Evolutionary conservation across 2,797 vertebrate genomes (phyloP), one percentile per base, ranked within the genome.

Genomic region (Lacerta viridis): DNA sequence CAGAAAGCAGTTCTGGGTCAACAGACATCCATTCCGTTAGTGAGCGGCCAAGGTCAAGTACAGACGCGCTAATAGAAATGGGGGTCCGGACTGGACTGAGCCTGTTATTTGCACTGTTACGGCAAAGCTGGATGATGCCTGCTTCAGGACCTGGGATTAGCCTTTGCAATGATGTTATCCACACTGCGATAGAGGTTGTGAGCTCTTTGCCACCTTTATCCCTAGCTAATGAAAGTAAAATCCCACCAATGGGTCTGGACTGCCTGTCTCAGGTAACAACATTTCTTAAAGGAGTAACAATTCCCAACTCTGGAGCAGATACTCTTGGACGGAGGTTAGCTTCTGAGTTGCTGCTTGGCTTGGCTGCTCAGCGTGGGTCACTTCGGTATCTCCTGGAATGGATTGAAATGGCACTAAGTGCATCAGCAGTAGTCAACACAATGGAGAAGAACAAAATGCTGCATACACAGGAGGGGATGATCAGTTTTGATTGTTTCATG

Each of bases 401-500:
- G 99, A 98, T 99, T 71, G 99, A 99, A 96, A 99, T 99, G 99
- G 99, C 99, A 5, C 92, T 99, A 94, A 98, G 98, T 4, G 98
- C 99, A 5, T 98, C 99, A 0, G 98, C 98, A 0, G 96, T 98
- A 92, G 98, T 99, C 90, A 98, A 97, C 86, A 95, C 97, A 13
- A 98, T 99, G 98, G 98, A 99, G 96, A 98, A 98, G 92, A 98
- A 84, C 89, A 98, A 97, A 93, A 89, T 95, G 78, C 94, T 96
- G 0, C 97, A 96, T 87, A 97, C 94, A 91, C 98, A 98, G 1
- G 99, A 99, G 95, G 99, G 99, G 43, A 98, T 99, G 96, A 99
- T 99, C 90, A 98, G 98, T 90, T 99, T 99, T n/a, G 99, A 99
- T 91, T 99, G 99, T 92, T 99, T 99, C 96, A 99, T 99, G 98